Percentiles rank a stretch among this genome's conserved stretches.
Evolutionary conservation across 2,888 invertebrate genomes (phyloP).

Genomic region (Drosophila parthenogenetica): DNA sequence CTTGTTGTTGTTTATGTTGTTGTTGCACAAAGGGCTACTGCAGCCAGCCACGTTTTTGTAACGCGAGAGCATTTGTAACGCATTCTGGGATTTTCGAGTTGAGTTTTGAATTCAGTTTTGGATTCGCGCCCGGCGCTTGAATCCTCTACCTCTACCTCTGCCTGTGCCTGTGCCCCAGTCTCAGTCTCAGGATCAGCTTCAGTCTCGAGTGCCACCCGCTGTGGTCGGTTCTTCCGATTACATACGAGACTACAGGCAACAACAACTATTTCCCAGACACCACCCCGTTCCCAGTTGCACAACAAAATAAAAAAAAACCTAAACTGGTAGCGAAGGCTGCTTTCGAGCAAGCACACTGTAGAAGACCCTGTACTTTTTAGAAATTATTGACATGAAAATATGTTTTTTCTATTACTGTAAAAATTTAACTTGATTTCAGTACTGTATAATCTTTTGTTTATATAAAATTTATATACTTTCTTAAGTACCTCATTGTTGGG

Average conservation of each 20-base stretch:
- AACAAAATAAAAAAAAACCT: constrained; percentile 12
- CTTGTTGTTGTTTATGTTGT: constrained; percentile 6
- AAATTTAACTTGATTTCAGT: too few relatives aligned
- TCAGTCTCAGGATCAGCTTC: too few relatives aligned
- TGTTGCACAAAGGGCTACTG: constrained; percentile 17
- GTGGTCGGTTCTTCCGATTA: constrained; percentile 76
- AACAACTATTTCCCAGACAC: constrained; percentile 55
- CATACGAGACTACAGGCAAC: constrained; percentile 49
- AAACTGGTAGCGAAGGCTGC: too few relatives aligned
- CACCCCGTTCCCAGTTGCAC: constrained; percentile 55
- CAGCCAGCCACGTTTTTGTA: constrained; percentile 57
- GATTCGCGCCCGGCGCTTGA: constrained; percentile 40
- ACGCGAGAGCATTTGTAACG: constrained; percentile 78
- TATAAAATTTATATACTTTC: too few relatives aligned
- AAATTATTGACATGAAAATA: too few relatives aligned
- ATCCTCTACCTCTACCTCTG: constrained; percentile 42
- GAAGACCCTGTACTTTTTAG: too few relatives aligned
- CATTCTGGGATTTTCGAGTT: constrained; percentile 40
- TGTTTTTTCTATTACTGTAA: too few relatives aligned
- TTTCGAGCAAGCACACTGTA: too few relatives aligned
- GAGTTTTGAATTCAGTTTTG: constrained; percentile 19
- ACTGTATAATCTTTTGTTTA: too few relatives aligned
- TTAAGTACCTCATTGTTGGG: too few relatives aligned
- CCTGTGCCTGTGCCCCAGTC: too few relatives aligned
- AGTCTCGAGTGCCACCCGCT: constrained; percentile 75